Base-by-base conservation (phyloP, 2,888 invertebrate genomes). In the Thera britannica region DNA sequence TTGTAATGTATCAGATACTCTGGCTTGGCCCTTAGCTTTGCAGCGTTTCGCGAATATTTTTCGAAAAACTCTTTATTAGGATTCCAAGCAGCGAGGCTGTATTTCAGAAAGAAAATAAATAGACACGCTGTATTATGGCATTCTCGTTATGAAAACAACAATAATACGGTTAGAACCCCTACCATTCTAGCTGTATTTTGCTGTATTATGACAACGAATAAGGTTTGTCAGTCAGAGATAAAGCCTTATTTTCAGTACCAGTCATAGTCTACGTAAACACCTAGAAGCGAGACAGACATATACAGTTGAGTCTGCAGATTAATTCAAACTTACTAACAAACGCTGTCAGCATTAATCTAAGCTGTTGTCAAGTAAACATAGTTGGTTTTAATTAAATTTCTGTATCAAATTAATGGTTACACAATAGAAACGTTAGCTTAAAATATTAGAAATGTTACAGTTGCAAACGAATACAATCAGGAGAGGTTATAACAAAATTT, bases 51-150 rank as follows among this genome's bases (percentile, higher is more conserved):
- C 35, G 59, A 59, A 59, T 59, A 51, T 59, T 51, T 59, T 49
- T 51, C 38, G 59, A 59, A 38, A 52, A 52, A 58, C 58, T 58
- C 58, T 38, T 59, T 59, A 38, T 59, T 59, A 5, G 49, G 7
- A 59, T 59, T 51, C 36, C 59, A 59, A 56, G 49, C 59, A 36
- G 11, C 49, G 38, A 49, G 48, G 48, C 59, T n/a, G 36, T 49
- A 49, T 49, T 51, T 51, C 59, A 49, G 49, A 52, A 52, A 2
- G 52, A 34, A 52, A 52, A 52, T 52, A 52, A 52, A 8, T 52
- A 34, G 38, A 46, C 23, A 12, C 36, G 36, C 36, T 8, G 34
- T 52, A 34, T 52, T 52, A 34, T 52, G 12, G 55, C 58, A 58
- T 49, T 49, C 58, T 58, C 58, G 48, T 58, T 48, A 58, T 49